Percentiles rank a stretch among this genome's conserved stretches.
phyloP scores from a whole-genome alignment of 2,113 vertebrate species.

The Sebastes fasciatus region DNA sequence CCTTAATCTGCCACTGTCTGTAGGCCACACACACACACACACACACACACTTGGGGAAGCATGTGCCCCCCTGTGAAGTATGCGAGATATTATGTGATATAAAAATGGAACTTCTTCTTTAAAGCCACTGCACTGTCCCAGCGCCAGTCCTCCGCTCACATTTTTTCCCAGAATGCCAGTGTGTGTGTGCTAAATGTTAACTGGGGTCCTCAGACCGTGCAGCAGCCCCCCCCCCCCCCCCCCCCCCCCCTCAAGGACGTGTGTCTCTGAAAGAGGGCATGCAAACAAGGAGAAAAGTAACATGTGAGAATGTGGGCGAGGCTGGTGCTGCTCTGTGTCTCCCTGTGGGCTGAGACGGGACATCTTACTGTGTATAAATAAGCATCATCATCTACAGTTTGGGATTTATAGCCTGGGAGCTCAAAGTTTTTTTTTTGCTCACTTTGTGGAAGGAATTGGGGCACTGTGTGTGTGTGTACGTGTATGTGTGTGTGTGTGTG shows the following conservation, averaged over 20 bases:
- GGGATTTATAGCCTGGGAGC: constrained; percentile 52
- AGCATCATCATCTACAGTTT: constrained; percentile 50
- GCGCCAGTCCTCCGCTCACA: constrained; percentile 4
- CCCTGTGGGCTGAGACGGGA: constrained; percentile 34
- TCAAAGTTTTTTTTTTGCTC: constrained; percentile 30
- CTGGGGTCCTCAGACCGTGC: constrained; percentile 31
- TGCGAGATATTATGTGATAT: constrained; percentile 15
- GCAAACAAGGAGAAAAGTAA: constrained; percentile 30
- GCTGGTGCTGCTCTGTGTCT: constrained; percentile 23
- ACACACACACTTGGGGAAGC: constrained; percentile 30
- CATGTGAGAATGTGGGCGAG: constrained; percentile 18
- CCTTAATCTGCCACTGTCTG: too few relatives aligned
- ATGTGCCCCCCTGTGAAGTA: constrained; percentile 33
- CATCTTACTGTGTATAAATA: constrained; percentile 51
- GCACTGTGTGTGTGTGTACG: constrained; percentile 24
- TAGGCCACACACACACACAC: constrained; percentile 41
- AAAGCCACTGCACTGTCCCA: constrained; percentile 3
- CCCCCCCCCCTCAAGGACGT: constrained; percentile 26
- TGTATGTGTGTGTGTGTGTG: constrained; percentile 17
- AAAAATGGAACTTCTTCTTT: constrained; percentile 22
- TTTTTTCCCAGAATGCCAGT: constrained; percentile 35
- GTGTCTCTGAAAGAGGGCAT: constrained; percentile 29
- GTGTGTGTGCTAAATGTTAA: constrained; percentile 55
- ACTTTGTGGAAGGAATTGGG: constrained; percentile 62
- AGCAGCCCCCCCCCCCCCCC: background rate